Evolutionary conservation across 2,888 invertebrate genomes (phyloP), one percentile per base, ranked within the genome.

Genomic region (Epiperipatus broadwayi): DNA sequence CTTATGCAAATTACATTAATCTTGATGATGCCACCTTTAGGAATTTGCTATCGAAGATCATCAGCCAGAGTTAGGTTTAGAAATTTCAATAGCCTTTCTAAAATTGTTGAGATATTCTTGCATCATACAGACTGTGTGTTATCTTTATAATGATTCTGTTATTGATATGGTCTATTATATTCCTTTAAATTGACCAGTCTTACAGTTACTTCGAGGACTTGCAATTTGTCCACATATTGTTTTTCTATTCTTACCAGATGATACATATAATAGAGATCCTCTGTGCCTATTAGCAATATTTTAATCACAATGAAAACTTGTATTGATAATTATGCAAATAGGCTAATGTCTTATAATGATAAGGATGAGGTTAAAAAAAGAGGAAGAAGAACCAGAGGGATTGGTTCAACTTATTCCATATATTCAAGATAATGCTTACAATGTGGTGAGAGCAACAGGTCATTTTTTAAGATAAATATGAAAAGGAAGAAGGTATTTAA

Each of bases 101-200:
- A 76, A 79, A 43, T 66, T 85, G 21, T 57, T 89, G 14, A 71
- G 75, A 29, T 70, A 75, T 53, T 87, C 87, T 42, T 80, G 83
- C 50, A 66, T 91, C 15, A 68, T 89, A 44, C 79, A 83, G 15
- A 84, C 81, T 18, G 68, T 87, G 19, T 79, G 81, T 0, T 89
- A 91, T 55, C 66, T 89, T 37, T 68, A 85, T 49, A 91, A 91
- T 53, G 91, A 91, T 61, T 91, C 89, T 12, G 72, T 75, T 74
- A 52, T 91, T 58, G 89, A 91, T 63, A 87, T 91, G 78, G 84
- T 89, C n/a, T 72, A 87, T 14, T 89, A 89, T 65, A 84, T 89
- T 60, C 85, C 87, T 19, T 68, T 89, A 50, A 89, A 89, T 63
- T 72, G 78, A 48, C 76, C 81, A 47, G 75, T 87, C 52, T 63